Evolutionary conservation across 92 coral and sea anemone species (phyloP).

Genomic region (Paragorgia papillata): DNA sequence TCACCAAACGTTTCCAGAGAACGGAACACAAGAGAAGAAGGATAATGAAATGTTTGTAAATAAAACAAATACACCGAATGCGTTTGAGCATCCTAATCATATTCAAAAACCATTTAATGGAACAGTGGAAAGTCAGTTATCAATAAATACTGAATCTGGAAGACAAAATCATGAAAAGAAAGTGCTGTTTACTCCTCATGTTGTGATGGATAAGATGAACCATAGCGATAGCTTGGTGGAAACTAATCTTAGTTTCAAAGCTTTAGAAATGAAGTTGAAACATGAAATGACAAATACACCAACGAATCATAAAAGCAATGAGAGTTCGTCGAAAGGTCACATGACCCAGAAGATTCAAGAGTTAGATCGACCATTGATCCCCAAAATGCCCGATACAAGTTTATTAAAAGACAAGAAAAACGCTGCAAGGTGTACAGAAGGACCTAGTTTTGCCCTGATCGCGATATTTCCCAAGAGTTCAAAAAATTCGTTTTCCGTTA

Average conservation of each 20-base stretch:
- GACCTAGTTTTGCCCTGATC: slow-evolving; percentile 8
- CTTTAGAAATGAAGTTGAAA: background rate
- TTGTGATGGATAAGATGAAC: background rate
- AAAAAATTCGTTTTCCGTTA: slow-evolving; percentile 4
- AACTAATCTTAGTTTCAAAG: background rate
- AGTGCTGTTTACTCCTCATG: no score
- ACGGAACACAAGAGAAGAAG: no score
- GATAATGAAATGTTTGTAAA: no score
- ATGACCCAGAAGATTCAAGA: no score
- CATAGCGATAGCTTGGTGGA: background rate
- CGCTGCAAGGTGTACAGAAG: background rate
- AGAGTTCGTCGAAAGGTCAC: background rate
- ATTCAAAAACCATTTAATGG: no score
- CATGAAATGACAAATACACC: background rate
- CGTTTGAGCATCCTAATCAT: no score
- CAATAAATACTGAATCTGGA: no score
- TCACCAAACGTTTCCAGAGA: no score
- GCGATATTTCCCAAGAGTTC: slow-evolving; percentile 27
- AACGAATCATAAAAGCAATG: background rate
- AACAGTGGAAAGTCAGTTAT: no score
- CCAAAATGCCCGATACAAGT: background rate
- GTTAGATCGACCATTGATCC: no score
- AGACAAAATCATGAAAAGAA: no score
- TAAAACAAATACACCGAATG: no score
- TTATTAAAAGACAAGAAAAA: background rate